A percentile compares a stretch with the other conserved stretches of the same genome.
phyloP scores from a whole-genome alignment of 1,140 invertebrate genomes.

The Procambarus clarkii region DNA sequence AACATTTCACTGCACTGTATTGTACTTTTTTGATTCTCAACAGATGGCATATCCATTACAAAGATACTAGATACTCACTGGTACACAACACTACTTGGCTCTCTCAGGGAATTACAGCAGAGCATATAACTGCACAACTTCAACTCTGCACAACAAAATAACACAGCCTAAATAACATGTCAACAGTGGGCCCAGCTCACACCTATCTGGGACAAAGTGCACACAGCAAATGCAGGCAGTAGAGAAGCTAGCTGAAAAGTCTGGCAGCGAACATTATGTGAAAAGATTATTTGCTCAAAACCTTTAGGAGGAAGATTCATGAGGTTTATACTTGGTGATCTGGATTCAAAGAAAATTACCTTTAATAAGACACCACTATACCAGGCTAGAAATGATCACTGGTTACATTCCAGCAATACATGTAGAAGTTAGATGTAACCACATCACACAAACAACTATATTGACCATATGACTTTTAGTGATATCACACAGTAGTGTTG shows the following conservation, averaged over 20 bases:
- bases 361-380: conserved; percentile 33
- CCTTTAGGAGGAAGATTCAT: conserved; percentile 20
- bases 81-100: conserved; percentile 57
- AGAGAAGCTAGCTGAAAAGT: conserved; percentile 50
- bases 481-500: conserved; percentile 38
- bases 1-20: conserved; percentile 27
- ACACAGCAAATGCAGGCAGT: conserved; percentile 56
- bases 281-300: conserved; percentile 37
- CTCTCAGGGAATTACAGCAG: conserved; percentile 35
- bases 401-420: conserved; percentile 38
- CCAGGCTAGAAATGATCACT: conserved; percentile 41
- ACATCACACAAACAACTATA: conserved; percentile 36
- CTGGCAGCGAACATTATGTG: conserved; percentile 50
- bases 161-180: conserved; percentile 62
- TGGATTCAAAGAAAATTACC: conserved; percentile 25
- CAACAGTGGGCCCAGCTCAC: conserved; percentile 57
- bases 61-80: conserved; percentile 56
- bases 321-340: conserved; percentile 11
- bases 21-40: conserved; percentile 48
- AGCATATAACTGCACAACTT: conserved; percentile 49
- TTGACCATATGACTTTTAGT: conserved; percentile 16
- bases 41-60: conserved; percentile 46
- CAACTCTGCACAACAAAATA: conserved; percentile 57
- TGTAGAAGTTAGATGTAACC: conserved; percentile 39
- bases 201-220: conserved; percentile 47